phyloP scores from a whole-genome alignment of 2,113 vertebrate species.

The Condylura cristata region DNA sequence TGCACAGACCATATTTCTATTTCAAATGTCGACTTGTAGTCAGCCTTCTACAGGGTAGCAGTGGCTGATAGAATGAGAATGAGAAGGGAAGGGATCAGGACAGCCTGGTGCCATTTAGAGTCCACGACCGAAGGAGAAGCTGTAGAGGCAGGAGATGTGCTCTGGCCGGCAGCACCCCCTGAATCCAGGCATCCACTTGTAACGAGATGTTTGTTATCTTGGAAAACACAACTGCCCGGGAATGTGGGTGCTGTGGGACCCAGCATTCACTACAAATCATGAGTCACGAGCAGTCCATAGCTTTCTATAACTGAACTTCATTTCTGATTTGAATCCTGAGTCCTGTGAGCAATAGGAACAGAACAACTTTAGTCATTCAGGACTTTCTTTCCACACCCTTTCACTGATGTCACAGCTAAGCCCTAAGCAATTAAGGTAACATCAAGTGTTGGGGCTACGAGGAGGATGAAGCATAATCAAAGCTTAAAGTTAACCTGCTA shows the following conservation, averaged over 20 bases:
- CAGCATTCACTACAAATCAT: not conserved
- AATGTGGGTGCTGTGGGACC: not conserved
- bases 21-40: no score
- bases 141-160: not conserved
- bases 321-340: constrained; percentile 2
- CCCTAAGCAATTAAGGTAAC: not conserved
- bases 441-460: not conserved
- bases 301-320: not conserved
- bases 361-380: not conserved
- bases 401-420: not conserved
- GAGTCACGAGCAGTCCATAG: not conserved
- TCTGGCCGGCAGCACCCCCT: not conserved
- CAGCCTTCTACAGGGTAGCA: not conserved
- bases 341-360: not conserved
- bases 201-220: not conserved
- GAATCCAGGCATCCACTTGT: not conserved
- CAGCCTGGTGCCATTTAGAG: not conserved
- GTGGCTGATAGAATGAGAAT: not conserved
- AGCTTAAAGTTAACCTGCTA: not conserved
- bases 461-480: not conserved
- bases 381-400: not conserved
- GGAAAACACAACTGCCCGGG: not conserved
- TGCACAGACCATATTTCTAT: no score
- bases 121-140: not conserved
- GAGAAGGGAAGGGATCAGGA: not conserved